Base-by-base conservation (phyloP, 2,888 invertebrate genomes). In the Pogonocherus hispidulus region DNA sequence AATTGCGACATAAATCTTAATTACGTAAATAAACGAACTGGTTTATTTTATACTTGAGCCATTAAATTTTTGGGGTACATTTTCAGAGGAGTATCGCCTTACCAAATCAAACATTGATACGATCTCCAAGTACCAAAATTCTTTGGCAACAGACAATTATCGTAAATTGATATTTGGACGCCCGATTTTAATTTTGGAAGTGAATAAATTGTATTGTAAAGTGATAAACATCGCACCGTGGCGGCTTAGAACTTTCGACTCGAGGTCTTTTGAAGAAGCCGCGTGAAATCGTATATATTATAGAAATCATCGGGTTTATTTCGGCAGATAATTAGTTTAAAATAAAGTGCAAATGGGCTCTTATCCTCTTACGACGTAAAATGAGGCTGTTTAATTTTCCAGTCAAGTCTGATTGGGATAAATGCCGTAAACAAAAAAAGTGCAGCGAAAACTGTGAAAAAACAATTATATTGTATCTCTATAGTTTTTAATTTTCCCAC, bases 151-250 rank as follows among this genome's bases (percentile, higher is more conserved):
- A 68, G 74, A 77, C 71, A 78, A 82, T 82, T 82, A 82, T 79
- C 81, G 78, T 81, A 82, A 82, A 82, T 82, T 83, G 83, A 82
- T 82, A 82, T 83, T 82, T 79, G 72, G 78, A 77, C 80, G 78
- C 80, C 73, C 76, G 78, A 79, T 81, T 81, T 82, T 81, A 81
- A 82, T 82, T 82, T 80, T 76, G 76, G 73, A 51, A 74, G 75
- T 72, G 78, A 80, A 80, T 79, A 80, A 79, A 80, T 79, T 78
- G 76, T 76, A 67, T 72, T 66, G 69, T 64, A 57, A 14, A 23
- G 75, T 72, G 78, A 78, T 77, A 76, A 74, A 74, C 71, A 78
- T 77, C 77, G 70, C 74, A 67, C 66, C 56, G 46, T 47, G n/a
- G 64, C 49, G 14, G 64, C 56, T 46, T 56, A 56, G 18, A 46